Evolutionary conservation across 2,113 vertebrate genomes (phyloP).

Genomic region (Suricata suricatta): DNA sequence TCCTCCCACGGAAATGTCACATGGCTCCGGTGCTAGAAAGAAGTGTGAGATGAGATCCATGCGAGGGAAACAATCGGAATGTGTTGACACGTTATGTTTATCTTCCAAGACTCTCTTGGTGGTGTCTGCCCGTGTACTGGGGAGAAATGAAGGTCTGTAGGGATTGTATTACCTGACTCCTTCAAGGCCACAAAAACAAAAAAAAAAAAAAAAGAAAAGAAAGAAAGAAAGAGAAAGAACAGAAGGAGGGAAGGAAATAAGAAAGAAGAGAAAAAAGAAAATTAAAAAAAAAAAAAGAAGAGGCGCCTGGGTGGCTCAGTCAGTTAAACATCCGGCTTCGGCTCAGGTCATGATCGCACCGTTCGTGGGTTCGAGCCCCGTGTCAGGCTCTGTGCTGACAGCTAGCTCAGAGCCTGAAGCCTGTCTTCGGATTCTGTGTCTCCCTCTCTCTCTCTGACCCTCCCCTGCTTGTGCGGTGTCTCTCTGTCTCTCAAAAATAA

Average conservation of each 20-base stretch:
- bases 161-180: background rate
- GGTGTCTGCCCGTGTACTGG: background rate
- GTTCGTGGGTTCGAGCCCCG: too few relatives aligned
- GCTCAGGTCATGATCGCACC: too few relatives aligned
- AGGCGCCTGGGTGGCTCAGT: too few relatives aligned
- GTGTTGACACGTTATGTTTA: conserved; percentile 48
- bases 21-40: conserved; percentile 48
- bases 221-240: too few relatives aligned
- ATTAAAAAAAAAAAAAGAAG: background rate
- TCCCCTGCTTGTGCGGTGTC: too few relatives aligned
- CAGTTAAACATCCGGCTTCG: too few relatives aligned
- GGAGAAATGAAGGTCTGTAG: background rate
- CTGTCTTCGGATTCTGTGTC: too few relatives aligned
- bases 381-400: too few relatives aligned
- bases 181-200: background rate
- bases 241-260: too few relatives aligned
- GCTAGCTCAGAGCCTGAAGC: too few relatives aligned
- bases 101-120: conserved; percentile 31
- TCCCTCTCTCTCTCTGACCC: too few relatives aligned
- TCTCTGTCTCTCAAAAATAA: too few relatives aligned
- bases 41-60: conserved; percentile 44
- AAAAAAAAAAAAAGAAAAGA: background rate
- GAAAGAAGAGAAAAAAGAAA: background rate
- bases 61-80: conserved; percentile 53
- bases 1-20: conserved; percentile 52